Percentiles rank a stretch among this genome's conserved stretches.
Conservation (phyloP, 2,797 vertebrate species). For the Tokudaia muenninki region DNA sequence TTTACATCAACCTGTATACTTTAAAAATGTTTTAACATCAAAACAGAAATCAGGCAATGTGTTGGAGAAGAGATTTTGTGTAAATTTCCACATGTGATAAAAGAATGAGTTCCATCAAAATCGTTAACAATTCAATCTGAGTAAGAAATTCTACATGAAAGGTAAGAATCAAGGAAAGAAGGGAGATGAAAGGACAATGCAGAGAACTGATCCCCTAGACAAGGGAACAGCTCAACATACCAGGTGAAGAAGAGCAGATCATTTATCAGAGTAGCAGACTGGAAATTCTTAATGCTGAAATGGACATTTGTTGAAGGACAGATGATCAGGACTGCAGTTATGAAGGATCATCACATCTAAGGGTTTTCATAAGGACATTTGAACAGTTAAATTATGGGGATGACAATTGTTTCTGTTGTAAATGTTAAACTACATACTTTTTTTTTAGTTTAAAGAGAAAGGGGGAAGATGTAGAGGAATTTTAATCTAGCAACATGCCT, state of each 20-base stretch:
- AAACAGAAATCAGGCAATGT: not conserved
- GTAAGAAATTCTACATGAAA: not conserved
- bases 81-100: not conserved
- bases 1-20: not conserved
- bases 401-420: not conserved
- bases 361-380: not conserved
- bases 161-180: not conserved
- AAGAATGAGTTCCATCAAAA: not conserved
- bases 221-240: not conserved
- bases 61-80: not conserved
- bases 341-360: not conserved
- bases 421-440: not conserved
- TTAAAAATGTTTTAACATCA: not conserved
- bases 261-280: not conserved
- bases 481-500: not conserved
- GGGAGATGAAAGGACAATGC: not conserved
- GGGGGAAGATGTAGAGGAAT: not conserved
- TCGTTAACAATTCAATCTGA: not conserved
- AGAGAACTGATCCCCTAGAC: not conserved
- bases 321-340: not conserved
- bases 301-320: not conserved
- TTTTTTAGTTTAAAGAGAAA: not conserved
- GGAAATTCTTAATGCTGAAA: not conserved
- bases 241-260: not conserved
- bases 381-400: not conserved